Base-by-base conservation (phyloP, 2,888 invertebrate genomes). In the Acleris sparsana region DNA sequence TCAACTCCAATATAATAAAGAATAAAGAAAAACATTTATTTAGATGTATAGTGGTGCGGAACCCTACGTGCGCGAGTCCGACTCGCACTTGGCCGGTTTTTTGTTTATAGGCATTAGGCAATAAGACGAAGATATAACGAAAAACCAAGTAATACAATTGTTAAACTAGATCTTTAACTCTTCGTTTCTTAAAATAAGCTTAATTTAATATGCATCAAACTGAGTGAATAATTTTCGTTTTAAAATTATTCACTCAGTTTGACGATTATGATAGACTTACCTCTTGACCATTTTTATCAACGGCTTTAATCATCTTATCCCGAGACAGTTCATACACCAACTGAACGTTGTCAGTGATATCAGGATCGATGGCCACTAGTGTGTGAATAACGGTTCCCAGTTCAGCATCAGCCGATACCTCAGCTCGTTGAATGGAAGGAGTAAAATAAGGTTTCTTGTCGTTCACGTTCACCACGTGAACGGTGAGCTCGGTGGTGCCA, bases 391-490 rank as follows among this genome's bases (percentile, higher is more conserved):
- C 85, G 0, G 95, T 95, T 0, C 96, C 97, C 0, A 95, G 85
- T 0, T 94, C 88, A 0, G 96, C 96, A 82, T 97, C 97, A 74
- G 97, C 97, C 4, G 97, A 95, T 1, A 96, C 94, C 88, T 97
- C 96, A 0, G 96, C 95, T 69, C 96, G 93, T 80, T 97, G 97
- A 9, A 95, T 95, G 44, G 94, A 83, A 0, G 98, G 97, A 1
- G 94, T 94, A 83, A 98, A 97, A 82, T 94, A 95, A 0, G 98
- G 98, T 67, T 95, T 93, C 83, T 97, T 98, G 80, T 98, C 97
- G 83, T 98, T 98, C 59, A 95, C 96, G 82, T 98, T 97, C 39
- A 96, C 93, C 3, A 98, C 95, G 75, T 94, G 95, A 6, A 98
- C 94, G 46, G 95, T 95, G 1, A 98, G 87, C 0, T 95, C 96